Conservation (phyloP, 2,797 vertebrate genomes). For the Muscicapa striata region DNA sequence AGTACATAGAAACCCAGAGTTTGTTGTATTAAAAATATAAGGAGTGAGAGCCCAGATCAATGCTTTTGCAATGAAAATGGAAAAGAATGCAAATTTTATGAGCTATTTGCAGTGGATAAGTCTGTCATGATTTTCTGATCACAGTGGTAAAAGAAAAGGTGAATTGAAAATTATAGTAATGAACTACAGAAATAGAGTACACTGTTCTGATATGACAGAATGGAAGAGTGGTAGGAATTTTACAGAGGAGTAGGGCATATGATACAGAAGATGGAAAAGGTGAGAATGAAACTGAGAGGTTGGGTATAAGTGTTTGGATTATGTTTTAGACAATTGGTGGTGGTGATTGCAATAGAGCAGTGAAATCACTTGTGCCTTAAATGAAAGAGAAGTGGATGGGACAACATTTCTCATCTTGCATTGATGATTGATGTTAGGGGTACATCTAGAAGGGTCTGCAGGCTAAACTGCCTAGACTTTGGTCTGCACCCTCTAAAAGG, state of each 20-base stretch:
- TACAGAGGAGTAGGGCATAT: not conserved
- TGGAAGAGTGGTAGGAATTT: not conserved
- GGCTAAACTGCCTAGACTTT: not conserved
- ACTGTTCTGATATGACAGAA: not conserved
- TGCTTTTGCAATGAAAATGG: conserved; percentile 6
- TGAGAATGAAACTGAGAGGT: not conserved
- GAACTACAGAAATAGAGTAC: not conserved
- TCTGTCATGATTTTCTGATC: not conserved
- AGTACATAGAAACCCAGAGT: not conserved
- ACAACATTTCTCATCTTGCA: not conserved
- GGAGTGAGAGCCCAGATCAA: not conserved
- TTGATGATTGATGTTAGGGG: not conserved
- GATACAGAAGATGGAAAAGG: not conserved
- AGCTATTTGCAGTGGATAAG: not conserved
- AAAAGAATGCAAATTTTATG: not conserved
- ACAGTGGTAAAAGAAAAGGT: not conserved
- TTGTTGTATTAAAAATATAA: not conserved
- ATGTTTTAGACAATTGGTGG: not conserved
- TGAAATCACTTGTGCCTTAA: not conserved
- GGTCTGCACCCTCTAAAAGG: not conserved
- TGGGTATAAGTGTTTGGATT: not conserved
- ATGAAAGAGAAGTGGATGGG: not conserved
- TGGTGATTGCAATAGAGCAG: not conserved
- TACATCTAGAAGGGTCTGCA: not conserved
- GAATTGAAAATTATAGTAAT: not conserved